Percentiles rank a stretch among this genome's conserved stretches.
Conservation (phyloP, 2,888 invertebrate species). For the Drosophila nr. medialis region DNA sequence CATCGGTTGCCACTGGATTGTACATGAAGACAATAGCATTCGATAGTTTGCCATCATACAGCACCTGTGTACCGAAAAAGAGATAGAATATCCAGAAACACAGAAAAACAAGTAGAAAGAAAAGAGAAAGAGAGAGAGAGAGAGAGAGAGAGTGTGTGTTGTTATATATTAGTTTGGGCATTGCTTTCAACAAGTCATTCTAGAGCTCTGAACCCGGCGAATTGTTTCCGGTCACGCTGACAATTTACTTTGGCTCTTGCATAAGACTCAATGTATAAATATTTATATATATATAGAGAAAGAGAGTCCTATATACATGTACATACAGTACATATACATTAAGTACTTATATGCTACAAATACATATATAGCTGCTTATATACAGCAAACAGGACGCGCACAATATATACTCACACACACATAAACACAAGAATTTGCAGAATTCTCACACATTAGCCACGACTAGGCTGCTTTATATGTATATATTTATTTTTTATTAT, state of each 20-base stretch:
- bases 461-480: slow-evolving; percentile 28
- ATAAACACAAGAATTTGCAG: slow-evolving; percentile 24
- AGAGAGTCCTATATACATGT: slow-evolving; percentile 15
- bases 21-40: slow-evolving; percentile 99
- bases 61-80: slow-evolving; percentile 88
- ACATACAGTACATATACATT: slow-evolving; percentile 18
- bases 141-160: slow-evolving; percentile 6
- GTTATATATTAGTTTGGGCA: slow-evolving; percentile 47
- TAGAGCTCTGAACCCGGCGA: slow-evolving; percentile 34
- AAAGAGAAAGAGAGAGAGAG: slow-evolving; percentile 1
- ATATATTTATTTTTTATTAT: slow-evolving; percentile 28
- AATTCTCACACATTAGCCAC: slow-evolving; percentile 49
- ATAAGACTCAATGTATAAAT: slow-evolving; percentile 38
- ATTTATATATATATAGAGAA: neutral
- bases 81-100: neutral
- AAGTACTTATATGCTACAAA: slow-evolving; percentile 7
- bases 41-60: slow-evolving; percentile 99
- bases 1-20: slow-evolving; percentile 99
- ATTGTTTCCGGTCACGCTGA: slow-evolving; percentile 61
- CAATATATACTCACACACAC: slow-evolving; percentile 23
- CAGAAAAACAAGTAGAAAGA: neutral
- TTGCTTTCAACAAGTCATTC: slow-evolving; percentile 63
- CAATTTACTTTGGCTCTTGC: slow-evolving; percentile 53
- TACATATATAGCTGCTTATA: slow-evolving; percentile 21
- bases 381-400: slow-evolving; percentile 31